Conservation (phyloP, 2,888 invertebrate species). For the Drosophila recens region DNA sequence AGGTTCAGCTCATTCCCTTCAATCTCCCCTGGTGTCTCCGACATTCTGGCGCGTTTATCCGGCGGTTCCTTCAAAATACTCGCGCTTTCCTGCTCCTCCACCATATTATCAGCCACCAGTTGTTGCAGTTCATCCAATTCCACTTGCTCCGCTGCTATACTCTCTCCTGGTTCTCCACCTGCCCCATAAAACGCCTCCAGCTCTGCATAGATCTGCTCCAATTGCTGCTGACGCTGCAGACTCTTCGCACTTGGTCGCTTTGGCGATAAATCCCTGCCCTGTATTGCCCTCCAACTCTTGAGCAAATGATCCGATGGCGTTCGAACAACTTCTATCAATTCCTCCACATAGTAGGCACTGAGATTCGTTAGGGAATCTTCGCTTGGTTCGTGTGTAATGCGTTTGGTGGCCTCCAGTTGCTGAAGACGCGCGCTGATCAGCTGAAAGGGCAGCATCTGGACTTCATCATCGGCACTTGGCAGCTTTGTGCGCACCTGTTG, state of each 20-base stretch:
- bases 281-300: slow-evolving; percentile 88
- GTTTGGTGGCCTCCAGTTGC: slow-evolving; percentile 22
- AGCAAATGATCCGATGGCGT: slow-evolving; percentile 86
- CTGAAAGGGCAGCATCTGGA: slow-evolving; percentile 23
- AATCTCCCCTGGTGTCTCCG: neutral
- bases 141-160: slow-evolving; percentile 9
- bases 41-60: slow-evolving; percentile 53
- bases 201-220: slow-evolving; percentile 63
- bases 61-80: slow-evolving; percentile 62
- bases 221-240: slow-evolving; percentile 24
- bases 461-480: slow-evolving; percentile 29
- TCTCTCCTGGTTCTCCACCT: neutral
- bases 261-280: slow-evolving; percentile 88
- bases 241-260: slow-evolving; percentile 27
- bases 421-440: slow-evolving; percentile 58
- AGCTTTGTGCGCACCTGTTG: slow-evolving; percentile 56
- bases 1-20: neutral
- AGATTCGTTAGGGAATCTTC: slow-evolving; percentile 40
- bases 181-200: slow-evolving; percentile 59
- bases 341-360: slow-evolving; percentile 85
- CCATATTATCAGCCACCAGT: slow-evolving; percentile 58
- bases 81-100: slow-evolving; percentile 29
- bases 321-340: slow-evolving; percentile 85
- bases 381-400: slow-evolving; percentile 50
- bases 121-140: slow-evolving; percentile 57